These are phyloP conservation scores for Zaprionus bogoriensis DNA, from an alignment of 2,888 invertebrate genomes.

Conservation along the genomic window DNA sequence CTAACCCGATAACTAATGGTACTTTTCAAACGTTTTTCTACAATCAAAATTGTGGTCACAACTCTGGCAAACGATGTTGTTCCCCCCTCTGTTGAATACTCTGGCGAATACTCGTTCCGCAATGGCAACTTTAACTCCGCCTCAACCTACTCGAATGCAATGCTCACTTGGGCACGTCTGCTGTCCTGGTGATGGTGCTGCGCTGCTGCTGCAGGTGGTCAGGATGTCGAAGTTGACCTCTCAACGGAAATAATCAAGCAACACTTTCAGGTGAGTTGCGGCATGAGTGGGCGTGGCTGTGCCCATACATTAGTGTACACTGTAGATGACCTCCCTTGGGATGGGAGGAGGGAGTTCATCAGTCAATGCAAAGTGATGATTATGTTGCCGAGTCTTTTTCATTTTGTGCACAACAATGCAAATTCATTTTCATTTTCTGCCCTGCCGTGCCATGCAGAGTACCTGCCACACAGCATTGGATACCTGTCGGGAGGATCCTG, in stretches of 20 bases:
- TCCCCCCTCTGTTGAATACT: slow-evolving; percentile 14
- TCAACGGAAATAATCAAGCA: slow-evolving; percentile 83
- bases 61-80: slow-evolving; percentile 37
- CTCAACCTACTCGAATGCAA: slow-evolving; percentile 27
- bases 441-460: slow-evolving; percentile 84
- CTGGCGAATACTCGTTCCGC: slow-evolving; percentile 33
- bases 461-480: slow-evolving; percentile 94
- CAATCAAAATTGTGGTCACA: slow-evolving; percentile 36
- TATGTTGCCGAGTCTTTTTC: slow-evolving; percentile 40
- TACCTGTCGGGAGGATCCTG: slow-evolving; percentile 91
- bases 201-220: slow-evolving; percentile 79
- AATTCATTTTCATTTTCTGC: slow-evolving; percentile 8
- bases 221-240: slow-evolving; percentile 82
- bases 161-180: slow-evolving; percentile 77
- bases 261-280: slow-evolving; percentile 82
- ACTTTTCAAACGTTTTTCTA: slow-evolving; percentile 43
- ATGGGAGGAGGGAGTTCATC: too few relatives aligned
- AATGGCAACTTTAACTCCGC: slow-evolving; percentile 39
- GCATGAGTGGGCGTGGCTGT: slow-evolving; percentile 10
- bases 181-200: too few relatives aligned
- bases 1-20: slow-evolving; percentile 42
- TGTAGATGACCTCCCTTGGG: slow-evolving; percentile 9
- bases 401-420: slow-evolving; percentile 50
- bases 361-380: slow-evolving; percentile 40
- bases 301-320: slow-evolving; percentile 15